Percentiles rank a stretch among this genome's conserved stretches.
phyloP scores from a whole-genome alignment of 2,113 vertebrate species.

The Anarrhichthys ocellatus region DNA sequence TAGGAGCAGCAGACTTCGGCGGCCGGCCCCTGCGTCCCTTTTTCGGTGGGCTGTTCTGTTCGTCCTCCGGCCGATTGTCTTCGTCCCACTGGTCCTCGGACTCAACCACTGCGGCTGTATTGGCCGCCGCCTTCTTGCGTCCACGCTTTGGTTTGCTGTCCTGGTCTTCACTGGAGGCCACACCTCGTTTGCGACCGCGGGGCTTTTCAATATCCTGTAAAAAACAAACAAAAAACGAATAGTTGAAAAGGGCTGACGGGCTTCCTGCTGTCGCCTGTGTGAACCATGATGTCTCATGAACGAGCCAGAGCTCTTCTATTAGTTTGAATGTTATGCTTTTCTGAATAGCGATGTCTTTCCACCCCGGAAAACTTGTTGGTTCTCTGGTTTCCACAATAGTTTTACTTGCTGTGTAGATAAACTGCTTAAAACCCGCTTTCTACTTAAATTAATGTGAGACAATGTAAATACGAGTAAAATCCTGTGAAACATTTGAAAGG shows the following conservation, averaged over 20 bases:
- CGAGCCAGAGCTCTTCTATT: neutral
- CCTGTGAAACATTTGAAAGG: neutral
- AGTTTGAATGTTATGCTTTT: neutral
- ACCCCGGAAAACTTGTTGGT: neutral
- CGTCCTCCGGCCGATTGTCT: slow-evolving; percentile 94
- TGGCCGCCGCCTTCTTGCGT: slow-evolving; percentile 88
- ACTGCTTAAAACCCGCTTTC: neutral
- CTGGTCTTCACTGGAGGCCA: slow-evolving; percentile 87
- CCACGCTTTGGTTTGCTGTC: slow-evolving; percentile 92
- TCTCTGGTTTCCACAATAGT: neutral
- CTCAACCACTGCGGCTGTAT: slow-evolving; percentile 78
- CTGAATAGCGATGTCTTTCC: neutral
- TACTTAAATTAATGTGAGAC: neutral
- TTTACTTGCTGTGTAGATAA: neutral
- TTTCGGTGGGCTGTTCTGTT: slow-evolving; percentile 98
- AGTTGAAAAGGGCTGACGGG: neutral
- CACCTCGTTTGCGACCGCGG: slow-evolving; percentile 90
- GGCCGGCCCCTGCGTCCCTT: slow-evolving; percentile 94
- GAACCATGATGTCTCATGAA: neutral
- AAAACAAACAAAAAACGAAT: neutral
- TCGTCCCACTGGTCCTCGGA: slow-evolving; percentile 92
- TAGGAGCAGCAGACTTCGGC: slow-evolving; percentile 87
- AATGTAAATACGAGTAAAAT: neutral
- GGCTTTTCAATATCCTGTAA: slow-evolving; percentile 92
- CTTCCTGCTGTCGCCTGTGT: neutral